phyloP scores from a whole-genome alignment of 1,140 invertebrate species.

The Saxidomus purpurata region DNA sequence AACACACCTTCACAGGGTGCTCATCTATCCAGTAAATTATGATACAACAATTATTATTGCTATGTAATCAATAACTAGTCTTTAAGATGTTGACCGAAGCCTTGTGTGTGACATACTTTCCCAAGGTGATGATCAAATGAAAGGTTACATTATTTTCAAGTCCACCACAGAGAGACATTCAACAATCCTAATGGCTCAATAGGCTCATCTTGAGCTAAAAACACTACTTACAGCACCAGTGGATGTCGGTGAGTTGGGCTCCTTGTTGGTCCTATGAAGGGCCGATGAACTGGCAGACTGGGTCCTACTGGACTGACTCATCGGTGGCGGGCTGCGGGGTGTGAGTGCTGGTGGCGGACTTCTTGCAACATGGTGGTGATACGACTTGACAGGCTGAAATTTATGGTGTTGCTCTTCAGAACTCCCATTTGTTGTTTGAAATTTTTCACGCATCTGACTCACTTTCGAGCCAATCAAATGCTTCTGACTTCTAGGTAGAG shows the following conservation, averaged over 20 bases:
- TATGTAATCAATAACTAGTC: too few relatives aligned
- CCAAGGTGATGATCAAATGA: too few relatives aligned
- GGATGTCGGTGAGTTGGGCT: slow-evolving; percentile 12
- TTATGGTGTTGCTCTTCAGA: slow-evolving; percentile 17
- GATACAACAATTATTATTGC: too few relatives aligned
- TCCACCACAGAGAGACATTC: too few relatives aligned
- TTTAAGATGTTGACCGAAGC: too few relatives aligned
- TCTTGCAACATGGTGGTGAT: background rate
- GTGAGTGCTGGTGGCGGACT: background rate
- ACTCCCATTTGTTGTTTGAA: slow-evolving; percentile 61
- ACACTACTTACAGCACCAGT: background rate
- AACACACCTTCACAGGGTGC: too few relatives aligned
- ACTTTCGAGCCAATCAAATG: slow-evolving; percentile 72
- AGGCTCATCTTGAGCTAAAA: too few relatives aligned
- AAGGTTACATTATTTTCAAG: too few relatives aligned
- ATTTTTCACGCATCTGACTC: slow-evolving; percentile 77
- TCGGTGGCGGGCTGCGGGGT: slow-evolving; percentile 44
- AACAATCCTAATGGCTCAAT: too few relatives aligned
- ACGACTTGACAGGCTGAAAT: slow-evolving; percentile 6
- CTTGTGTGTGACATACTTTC: too few relatives aligned
- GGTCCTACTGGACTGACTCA: slow-evolving; percentile 11
- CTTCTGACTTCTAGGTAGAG: slow-evolving; percentile 10
- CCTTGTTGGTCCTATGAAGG: background rate
- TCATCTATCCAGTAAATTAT: too few relatives aligned
- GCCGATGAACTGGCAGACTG: slow-evolving; percentile 17